Evolutionary conservation across 2,113 vertebrate genomes (phyloP).

Genomic region (Xyliphius kryptos): DNA sequence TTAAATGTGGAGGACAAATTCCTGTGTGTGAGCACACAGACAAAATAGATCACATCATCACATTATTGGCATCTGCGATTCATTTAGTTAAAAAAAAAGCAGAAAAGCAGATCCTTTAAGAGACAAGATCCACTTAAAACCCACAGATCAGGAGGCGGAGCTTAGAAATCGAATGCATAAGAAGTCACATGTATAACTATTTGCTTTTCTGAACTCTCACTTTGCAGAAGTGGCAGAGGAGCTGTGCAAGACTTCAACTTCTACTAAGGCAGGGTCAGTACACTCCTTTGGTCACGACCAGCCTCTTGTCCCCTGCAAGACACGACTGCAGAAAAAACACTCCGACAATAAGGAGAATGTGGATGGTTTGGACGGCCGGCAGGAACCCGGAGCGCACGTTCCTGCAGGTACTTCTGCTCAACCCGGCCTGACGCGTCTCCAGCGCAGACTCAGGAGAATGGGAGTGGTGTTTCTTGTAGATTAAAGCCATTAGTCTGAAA

Average conservation of each 20-base stretch:
- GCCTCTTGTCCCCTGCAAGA: constrained; percentile 89
- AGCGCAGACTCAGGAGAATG: constrained; percentile 55
- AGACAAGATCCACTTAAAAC: no score
- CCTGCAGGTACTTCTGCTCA: constrained; percentile 51
- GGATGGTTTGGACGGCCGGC: constrained; percentile 75
- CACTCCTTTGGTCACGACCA: constrained; percentile 71
- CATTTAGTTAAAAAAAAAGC: no score
- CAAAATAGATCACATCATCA: no score
- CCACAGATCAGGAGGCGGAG: no score
- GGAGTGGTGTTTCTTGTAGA: constrained; percentile 51
- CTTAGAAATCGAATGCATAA: no score
- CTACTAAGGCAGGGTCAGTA: constrained; percentile 72
- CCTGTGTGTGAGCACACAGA: no score
- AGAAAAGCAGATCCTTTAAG: no score
- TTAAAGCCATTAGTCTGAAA: constrained; percentile 22
- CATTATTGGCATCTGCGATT: no score
- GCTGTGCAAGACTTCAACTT: constrained; percentile 83
- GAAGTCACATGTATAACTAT: no score
- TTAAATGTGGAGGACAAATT: no score
- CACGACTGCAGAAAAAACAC: constrained; percentile 83
- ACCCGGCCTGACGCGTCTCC: constrained; percentile 33
- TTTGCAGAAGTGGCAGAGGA: constrained; percentile 90
- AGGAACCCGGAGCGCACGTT: constrained; percentile 54
- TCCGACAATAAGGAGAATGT: constrained; percentile 95
- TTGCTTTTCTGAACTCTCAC: constrained; percentile 15